Base-by-base conservation (phyloP, 1,140 invertebrate species). In the Solenopsis invicta region DNA sequence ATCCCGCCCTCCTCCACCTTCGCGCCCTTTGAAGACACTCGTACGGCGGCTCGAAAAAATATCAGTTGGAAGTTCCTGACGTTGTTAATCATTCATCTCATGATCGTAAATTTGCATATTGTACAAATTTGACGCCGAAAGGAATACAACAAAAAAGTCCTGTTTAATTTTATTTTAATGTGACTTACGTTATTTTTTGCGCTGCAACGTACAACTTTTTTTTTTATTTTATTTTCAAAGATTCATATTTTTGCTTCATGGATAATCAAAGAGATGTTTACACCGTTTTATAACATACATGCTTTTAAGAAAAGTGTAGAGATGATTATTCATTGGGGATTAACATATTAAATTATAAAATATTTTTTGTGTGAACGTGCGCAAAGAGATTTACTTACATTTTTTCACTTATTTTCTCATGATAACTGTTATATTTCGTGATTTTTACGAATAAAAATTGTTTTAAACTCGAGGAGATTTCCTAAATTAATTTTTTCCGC, bases 21-120 rank as follows among this genome's bases (percentile, higher is more conserved):
- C 77, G 29, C 77, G 77, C 62, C 77, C 34, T 82, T 59, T 59
- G 21, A 72, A 72, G 34, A 24, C 66, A 72, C 37, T 59, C 54
- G 37, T 48, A 72, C 18, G 52, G 67, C 52, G 24, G 54, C 52
- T 48, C 21, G 66, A 48, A 71, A 59, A 82, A 82, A 81, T 71
- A 81, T 81, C 37, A 81, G 50, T 81, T 21, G 34, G 21, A 81
- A 81, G 34, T 71, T 71, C 37, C 37, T 9, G 64, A 21, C 37
- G 37, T 45, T 56, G 50, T 71, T 71, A 71, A 71, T 52, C 37
- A 37, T 69, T 71, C 52, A 56, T 41, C 21, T 56, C 50, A 29
- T 69, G 18, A 16, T 21, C 8, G 16, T 41, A 71, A 56, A 81
- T 81, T 69, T 81, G 64, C 34, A 61, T 56, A 81, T 41, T 41